phyloP scores from a whole-genome alignment of 2,113 vertebrate species.

The Peucedramus taeniatus region DNA sequence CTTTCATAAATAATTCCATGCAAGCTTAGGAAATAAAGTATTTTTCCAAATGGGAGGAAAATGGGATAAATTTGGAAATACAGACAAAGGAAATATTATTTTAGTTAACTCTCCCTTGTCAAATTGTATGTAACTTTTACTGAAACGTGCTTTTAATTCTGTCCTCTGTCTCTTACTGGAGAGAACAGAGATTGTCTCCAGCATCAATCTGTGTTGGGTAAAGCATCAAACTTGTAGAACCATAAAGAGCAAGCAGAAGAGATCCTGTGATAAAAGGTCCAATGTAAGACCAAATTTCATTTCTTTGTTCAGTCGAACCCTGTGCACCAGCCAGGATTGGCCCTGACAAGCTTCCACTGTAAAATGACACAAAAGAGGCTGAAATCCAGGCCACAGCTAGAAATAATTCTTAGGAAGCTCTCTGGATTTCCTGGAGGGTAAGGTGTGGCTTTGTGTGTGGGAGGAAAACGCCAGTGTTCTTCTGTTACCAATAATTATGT shows the following conservation, averaged over 20 bases:
- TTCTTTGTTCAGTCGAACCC: neutral
- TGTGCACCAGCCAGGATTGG: neutral
- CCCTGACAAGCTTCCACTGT: neutral
- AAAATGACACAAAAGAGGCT: neutral
- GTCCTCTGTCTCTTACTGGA: neutral
- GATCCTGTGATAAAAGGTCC: neutral
- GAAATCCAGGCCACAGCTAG: constrained; percentile 36
- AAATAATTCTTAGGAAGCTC: constrained; percentile 42
- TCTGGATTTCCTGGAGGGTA: constrained; percentile 39
- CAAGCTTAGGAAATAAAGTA: neutral
- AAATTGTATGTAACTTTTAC: neutral
- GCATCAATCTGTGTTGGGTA: neutral
- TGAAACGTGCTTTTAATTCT: neutral
- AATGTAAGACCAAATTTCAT: neutral
- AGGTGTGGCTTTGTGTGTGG: constrained; percentile 14
- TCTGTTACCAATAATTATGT: constrained; percentile 57
- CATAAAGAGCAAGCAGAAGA: neutral
- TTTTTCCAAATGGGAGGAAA: neutral
- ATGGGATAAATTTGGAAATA: neutral
- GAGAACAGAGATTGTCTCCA: neutral
- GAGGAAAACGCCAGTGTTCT: neutral
- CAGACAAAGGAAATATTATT: neutral
- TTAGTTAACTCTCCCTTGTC: neutral
- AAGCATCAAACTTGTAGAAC: neutral
- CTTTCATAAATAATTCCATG: neutral